Conservation (phyloP, 92 coral and sea anemone genomes). For the Porites cylindrica region DNA sequence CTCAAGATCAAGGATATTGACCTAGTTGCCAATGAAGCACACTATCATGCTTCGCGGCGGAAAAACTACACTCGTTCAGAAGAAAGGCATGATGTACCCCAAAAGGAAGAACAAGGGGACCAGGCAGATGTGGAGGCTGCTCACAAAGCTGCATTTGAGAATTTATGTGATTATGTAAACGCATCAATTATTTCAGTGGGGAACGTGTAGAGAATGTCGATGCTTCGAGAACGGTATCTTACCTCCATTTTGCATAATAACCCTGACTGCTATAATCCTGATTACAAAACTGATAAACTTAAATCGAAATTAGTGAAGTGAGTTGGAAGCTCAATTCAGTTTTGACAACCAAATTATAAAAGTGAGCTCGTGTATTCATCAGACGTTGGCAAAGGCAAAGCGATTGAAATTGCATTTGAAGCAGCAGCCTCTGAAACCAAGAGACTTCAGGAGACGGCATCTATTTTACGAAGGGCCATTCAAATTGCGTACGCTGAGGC, state of each 20-base stretch:
- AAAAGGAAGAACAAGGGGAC: no score
- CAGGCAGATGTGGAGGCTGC: no score
- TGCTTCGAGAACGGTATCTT: no score
- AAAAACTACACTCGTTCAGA: no score
- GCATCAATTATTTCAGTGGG: no score
- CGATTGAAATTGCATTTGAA: background rate
- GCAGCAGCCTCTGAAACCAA: background rate
- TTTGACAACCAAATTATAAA: constrained; percentile 28
- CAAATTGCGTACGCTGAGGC: background rate
- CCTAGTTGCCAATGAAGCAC: no score
- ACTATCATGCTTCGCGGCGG: no score
- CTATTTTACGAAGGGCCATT: background rate
- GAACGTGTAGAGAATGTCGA: no score
- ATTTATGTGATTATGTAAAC: no score
- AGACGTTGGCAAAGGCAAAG: background rate
- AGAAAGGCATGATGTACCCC: no score
- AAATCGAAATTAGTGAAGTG: background rate
- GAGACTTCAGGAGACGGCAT: background rate
- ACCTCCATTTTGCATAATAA: background rate
- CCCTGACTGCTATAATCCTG: background rate
- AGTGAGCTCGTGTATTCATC: constrained; percentile 9
- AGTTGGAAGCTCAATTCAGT: constrained; percentile 14
- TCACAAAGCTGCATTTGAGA: no score
- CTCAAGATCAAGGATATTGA: no score
- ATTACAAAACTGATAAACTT: background rate